phyloP scores from a whole-genome alignment of 2,797 vertebrate species.

The Pseudochromis fuscus region DNA sequence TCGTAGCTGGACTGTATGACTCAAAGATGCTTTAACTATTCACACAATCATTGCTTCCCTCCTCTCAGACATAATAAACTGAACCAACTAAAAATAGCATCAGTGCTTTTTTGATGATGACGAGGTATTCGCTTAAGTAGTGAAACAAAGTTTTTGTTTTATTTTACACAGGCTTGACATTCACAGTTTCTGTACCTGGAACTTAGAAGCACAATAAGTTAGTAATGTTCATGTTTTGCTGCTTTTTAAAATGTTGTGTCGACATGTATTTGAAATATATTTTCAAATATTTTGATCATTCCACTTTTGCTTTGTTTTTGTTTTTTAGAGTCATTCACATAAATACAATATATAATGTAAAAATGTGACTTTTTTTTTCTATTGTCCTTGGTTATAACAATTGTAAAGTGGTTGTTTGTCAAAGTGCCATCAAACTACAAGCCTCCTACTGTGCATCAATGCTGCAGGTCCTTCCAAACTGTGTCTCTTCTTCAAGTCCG shows the following conservation, averaged over 20 bases:
- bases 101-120: not conserved
- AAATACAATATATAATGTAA: slow-evolving; percentile 7
- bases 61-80: slow-evolving; percentile 11
- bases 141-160: slow-evolving; percentile 1
- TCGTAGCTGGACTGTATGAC: slow-evolving; percentile 23
- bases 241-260: slow-evolving; percentile 18
- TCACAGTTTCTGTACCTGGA: slow-evolving; percentile 2
- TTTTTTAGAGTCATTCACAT: slow-evolving; percentile 24
- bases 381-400: slow-evolving; percentile 28
- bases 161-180: not conserved
- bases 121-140: not conserved
- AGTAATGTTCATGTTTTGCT: slow-evolving; percentile 20
- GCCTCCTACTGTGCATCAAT: slow-evolving; percentile 12
- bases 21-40: slow-evolving; percentile 25
- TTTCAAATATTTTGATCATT: slow-evolving; percentile 25
- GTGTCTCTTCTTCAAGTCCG: not conserved
- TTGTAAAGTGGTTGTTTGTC: slow-evolving; percentile 18
- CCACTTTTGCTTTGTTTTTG: slow-evolving; percentile 1
- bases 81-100: slow-evolving; percentile 46
- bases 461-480: slow-evolving; percentile 18
- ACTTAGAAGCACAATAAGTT: slow-evolving; percentile 54
- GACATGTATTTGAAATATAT: slow-evolving; percentile 19
- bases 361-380: not conserved
- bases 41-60: slow-evolving; percentile 45
- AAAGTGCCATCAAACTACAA: slow-evolving; percentile 41